Evolutionary conservation across 1,140 invertebrate genomes (phyloP), one percentile per base, ranked within the genome.

Genomic region (Panulirus ornatus): DNA sequence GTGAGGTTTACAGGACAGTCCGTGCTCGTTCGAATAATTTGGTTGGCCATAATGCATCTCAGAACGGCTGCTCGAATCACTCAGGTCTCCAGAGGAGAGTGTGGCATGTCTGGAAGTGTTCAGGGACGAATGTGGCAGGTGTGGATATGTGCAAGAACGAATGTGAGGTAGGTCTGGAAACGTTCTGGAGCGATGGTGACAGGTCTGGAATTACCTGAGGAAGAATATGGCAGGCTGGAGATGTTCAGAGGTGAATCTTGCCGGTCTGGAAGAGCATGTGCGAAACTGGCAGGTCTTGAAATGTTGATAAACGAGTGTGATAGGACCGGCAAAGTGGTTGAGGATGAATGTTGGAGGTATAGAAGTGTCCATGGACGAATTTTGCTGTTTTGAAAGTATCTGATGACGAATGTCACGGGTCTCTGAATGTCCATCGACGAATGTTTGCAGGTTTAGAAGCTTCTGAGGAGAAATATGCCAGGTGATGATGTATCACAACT

Each of bases 21-120:
- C 58, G 78, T 47, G n/a, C 78, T 81, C 78, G 78, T 81, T 81
- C 11, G 78, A 81, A 81, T 81, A 81, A 81, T 30, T 81, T 81
- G 78, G 27, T 30, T 81, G 51, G 34, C 58, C 78, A 44, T 81
- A 81, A 81, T 58, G 78, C 19, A 54, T 81, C 78, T 81, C 51
- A 58, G 78, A 81, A 81, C 51, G 47, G 78, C 78, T 40, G 34
- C 27, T 54, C 19, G 42, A 81, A 81, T 81, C 36, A 81, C 78
- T 58, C 47, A 58, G 47, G 44, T 16, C 38, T 42, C 38, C 73
- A 19, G 51, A 51, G 19, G 38, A 47, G 58, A 51, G 51, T 81
- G 70, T 73, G 70, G 70, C 70, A 73, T 34, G n/a, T 73, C 34
- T n/a, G n/a, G n/a, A n/a, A n/a, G n/a, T n/a, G n/a, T n/a, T n/a